Conservation (phyloP, 2,888 invertebrate species). For the Lypha dubia region DNA sequence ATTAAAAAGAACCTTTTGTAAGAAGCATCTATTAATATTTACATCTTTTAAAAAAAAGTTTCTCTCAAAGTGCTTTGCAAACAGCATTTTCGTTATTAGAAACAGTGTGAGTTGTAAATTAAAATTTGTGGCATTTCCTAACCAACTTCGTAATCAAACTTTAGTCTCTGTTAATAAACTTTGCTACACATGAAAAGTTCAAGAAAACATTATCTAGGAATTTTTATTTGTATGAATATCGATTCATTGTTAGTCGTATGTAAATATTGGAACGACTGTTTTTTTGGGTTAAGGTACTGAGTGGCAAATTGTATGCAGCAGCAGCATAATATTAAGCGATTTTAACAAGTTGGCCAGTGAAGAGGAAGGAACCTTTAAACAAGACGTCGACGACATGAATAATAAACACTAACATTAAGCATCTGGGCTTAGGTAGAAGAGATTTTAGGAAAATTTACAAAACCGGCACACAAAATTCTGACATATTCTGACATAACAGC, state of each 20-base stretch:
- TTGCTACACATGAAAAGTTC: slow-evolving; percentile 28
- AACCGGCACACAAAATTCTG: not conserved
- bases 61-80: no score
- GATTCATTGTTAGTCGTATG: not conserved
- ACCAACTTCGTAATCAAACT: slow-evolving; percentile 14
- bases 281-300: not conserved
- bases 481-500: not conserved
- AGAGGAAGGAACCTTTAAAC: not conserved
- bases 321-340: slow-evolving; percentile 11
- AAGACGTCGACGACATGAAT: not conserved
- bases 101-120: not conserved
- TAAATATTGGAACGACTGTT: not conserved
- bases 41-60: no score
- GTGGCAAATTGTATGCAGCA: not conserved
- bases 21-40: no score
- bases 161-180: slow-evolving; percentile 12
- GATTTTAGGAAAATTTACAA: not conserved
- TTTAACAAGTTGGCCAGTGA: not conserved
- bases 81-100: not conserved
- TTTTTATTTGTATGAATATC: not conserved
- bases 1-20: no score
- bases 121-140: not conserved
- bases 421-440: not conserved
- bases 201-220: not conserved
- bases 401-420: not conserved